Evolutionary conservation across 1,140 invertebrate species (phyloP).

Genomic region (Brachionus calyciflorus): DNA sequence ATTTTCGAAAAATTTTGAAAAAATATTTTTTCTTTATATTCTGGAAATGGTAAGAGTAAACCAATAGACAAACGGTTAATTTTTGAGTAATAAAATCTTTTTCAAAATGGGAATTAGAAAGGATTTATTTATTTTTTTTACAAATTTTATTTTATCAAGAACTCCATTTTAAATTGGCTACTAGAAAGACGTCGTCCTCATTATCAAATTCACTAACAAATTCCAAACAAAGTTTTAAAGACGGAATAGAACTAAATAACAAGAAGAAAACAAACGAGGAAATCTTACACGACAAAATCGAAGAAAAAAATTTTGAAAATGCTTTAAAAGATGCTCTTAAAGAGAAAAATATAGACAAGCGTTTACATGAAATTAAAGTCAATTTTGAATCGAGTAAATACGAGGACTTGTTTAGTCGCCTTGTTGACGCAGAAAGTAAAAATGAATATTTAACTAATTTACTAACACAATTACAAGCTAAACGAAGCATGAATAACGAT

Average conservation of each 20-base stretch:
- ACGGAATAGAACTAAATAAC: background rate
- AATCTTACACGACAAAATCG: conserved; percentile 4
- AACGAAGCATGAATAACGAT: conserved; percentile 1
- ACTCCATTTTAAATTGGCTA: conserved; percentile 43
- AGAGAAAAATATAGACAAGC: conserved; percentile 34
- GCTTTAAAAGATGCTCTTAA: background rate
- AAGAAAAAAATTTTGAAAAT: conserved; percentile 27
- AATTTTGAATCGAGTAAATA: conserved; percentile 18
- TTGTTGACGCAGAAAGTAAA: conserved; percentile 39
- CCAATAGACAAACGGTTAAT: too few relatives aligned
- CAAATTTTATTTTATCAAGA: background rate
- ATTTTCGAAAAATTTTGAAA: background rate
- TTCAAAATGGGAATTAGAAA: too few relatives aligned
- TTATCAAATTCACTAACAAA: background rate
- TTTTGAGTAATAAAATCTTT: too few relatives aligned
- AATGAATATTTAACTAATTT: conserved; percentile 46
- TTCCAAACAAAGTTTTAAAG: conserved; percentile 23
- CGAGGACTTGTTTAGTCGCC: conserved; percentile 19
- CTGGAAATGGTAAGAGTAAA: too few relatives aligned
- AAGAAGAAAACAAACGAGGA: background rate
- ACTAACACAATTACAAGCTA: conserved; percentile 30
- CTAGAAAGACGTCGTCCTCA: background rate
- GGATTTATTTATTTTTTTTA: background rate
- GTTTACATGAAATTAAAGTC: conserved; percentile 3
- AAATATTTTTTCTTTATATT: background rate